Conservation (phyloP, 2,113 vertebrate species). For the Saccopteryx leptura region DNA sequence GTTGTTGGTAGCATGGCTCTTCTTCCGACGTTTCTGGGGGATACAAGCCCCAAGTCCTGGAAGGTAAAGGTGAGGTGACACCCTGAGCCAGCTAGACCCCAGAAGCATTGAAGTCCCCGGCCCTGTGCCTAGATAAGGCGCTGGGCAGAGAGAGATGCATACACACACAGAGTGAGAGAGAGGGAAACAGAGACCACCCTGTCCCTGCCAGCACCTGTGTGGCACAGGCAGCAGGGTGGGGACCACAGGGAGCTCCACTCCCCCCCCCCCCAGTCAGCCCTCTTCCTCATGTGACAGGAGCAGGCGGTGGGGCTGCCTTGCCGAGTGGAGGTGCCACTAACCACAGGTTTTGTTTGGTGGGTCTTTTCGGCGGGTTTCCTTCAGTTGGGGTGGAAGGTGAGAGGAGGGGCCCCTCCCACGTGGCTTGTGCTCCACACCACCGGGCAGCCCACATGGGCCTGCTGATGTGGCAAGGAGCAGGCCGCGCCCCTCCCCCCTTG, state of each 20-base stretch:
- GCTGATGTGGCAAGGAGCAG: fast-evolving
- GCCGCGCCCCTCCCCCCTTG: fast-evolving
- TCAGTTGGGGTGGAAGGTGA: not conserved
- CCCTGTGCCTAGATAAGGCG: not conserved
- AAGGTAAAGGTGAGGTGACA: not conserved
- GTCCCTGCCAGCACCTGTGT: not conserved
- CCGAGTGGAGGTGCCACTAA: fast-evolving
- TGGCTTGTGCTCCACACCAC: not conserved
- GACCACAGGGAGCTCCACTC: not conserved
- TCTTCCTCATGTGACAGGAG: not conserved
- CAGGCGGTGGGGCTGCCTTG: fast-evolving
- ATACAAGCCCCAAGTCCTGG: not conserved
- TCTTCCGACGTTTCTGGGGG: not conserved
- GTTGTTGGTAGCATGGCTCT: not conserved
- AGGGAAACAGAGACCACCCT: not conserved
- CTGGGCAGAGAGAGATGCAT: not conserved
- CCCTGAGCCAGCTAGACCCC: not conserved
- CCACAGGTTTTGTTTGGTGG: not conserved
- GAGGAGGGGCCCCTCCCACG: not conserved
- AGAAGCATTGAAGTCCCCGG: not conserved
- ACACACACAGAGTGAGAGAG: not conserved
- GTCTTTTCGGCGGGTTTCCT: not conserved
- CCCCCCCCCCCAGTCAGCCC: fast-evolving
- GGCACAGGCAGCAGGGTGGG: too few relatives aligned
- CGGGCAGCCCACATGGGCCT: fast-evolving